phyloP scores from a whole-genome alignment of 2,113 vertebrate species.

The Chionis minor region DNA sequence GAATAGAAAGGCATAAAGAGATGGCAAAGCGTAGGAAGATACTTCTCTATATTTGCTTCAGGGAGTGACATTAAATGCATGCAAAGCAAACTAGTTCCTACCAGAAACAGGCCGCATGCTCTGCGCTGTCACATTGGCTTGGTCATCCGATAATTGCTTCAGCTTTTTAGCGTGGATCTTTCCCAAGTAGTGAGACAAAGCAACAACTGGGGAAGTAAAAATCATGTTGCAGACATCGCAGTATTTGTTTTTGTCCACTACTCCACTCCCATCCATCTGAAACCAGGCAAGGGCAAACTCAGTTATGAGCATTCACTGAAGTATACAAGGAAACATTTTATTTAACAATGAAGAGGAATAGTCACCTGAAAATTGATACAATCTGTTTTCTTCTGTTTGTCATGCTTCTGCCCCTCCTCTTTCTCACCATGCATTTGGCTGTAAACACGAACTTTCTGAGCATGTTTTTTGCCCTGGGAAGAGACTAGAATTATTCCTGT shows the following conservation, averaged over 20 bases:
- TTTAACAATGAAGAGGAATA: background rate
- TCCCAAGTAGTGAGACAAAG: conserved; percentile 79
- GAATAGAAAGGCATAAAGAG: background rate
- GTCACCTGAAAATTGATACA: conserved; percentile 57
- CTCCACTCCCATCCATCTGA: conserved; percentile 56
- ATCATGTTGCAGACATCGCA: conserved; percentile 83
- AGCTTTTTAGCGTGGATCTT: conserved; percentile 82
- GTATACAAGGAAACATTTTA: background rate
- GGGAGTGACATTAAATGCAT: background rate
- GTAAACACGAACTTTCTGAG: conserved; percentile 78
- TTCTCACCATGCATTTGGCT: conserved; percentile 72
- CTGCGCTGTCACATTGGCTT: conserved; percentile 17
- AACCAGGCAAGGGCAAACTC: conserved; percentile 34
- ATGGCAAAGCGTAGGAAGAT: background rate
- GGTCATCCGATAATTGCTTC: conserved; percentile 48
- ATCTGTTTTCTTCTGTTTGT: conserved; percentile 13
- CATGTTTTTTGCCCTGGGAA: conserved; percentile 85
- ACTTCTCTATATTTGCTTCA: background rate
- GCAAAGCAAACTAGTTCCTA: conserved; percentile 17
- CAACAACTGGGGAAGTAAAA: conserved; percentile 77
- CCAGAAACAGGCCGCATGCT: conserved; percentile 48
- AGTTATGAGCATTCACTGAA: background rate
- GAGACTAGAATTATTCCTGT: background rate
- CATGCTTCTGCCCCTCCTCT: background rate
- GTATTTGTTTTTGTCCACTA: conserved; percentile 72